phyloP scores from a whole-genome alignment of 2,888 invertebrate genomes.

The Cantharis rufa region DNA sequence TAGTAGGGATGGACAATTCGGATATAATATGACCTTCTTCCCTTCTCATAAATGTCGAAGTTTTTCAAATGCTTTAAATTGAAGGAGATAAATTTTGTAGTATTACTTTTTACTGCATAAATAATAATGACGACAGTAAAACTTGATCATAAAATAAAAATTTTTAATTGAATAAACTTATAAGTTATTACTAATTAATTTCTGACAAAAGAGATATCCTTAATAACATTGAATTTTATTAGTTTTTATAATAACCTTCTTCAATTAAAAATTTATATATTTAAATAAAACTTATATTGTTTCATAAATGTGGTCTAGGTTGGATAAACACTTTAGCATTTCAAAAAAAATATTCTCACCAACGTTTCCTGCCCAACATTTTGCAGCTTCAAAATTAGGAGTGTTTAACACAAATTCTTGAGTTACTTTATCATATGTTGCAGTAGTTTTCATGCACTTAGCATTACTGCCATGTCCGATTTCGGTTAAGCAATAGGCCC shows the following conservation, averaged over 20 bases:
- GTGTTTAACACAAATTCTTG: conserved; percentile 75
- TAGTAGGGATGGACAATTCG: background rate
- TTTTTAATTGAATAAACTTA: too few relatives aligned
- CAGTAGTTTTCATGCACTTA: conserved; percentile 83
- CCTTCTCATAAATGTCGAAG: background rate
- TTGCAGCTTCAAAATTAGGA: conserved; percentile 76
- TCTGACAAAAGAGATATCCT: too few relatives aligned
- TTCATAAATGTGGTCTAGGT: background rate
- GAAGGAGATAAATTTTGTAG: background rate
- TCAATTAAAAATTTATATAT: too few relatives aligned
- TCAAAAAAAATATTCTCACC: conserved; percentile 52
- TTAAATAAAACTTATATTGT: too few relatives aligned
- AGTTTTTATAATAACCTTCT: too few relatives aligned
- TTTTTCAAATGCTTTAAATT: background rate
- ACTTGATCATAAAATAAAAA: too few relatives aligned
- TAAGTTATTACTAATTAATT: too few relatives aligned
- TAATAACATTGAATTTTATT: too few relatives aligned
- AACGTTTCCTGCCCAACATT: conserved; percentile 85
- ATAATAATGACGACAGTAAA: too few relatives aligned
- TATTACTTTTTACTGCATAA: too few relatives aligned
- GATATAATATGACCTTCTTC: background rate
- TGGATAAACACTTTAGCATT: background rate
- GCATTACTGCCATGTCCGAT: conserved; percentile 91
- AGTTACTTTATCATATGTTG: conserved; percentile 75
- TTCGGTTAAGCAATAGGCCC: conserved; percentile 87